A percentile compares a stretch with the other conserved stretches of the same genome.
These are phyloP conservation scores for Muscicapa comitata DNA, from an alignment of 2,797 vertebrate species.

Conservation along the genomic window DNA sequence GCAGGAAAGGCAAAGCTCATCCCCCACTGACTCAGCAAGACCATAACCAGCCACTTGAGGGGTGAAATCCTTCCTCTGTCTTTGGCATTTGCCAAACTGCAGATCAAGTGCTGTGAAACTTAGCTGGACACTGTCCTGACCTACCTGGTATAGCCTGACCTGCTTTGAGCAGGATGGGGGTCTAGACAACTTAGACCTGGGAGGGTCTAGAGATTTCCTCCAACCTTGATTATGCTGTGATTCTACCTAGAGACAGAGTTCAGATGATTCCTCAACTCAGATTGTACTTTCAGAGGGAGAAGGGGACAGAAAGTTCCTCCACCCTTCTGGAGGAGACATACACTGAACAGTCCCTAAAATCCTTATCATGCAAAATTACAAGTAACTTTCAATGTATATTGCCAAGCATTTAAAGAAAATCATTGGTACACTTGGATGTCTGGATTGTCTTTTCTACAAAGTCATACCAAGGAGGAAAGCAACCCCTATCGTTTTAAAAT, in stretches of 20 bases:
- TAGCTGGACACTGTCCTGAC: neutral
- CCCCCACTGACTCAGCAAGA: fast-evolving
- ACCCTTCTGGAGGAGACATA: neutral
- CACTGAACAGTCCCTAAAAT: neutral
- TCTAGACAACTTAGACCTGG: neutral
- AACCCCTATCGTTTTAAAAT: neutral
- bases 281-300: neutral
- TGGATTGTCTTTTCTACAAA: neutral
- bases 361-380: neutral
- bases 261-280: neutral
- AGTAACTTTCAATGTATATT: neutral
- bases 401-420: neutral
- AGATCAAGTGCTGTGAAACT: neutral
- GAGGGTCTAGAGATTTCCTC: neutral
- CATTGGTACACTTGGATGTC: neutral
- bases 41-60: neutral
- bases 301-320: neutral
- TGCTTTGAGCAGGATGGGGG: neutral
- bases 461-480: neutral
- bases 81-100: neutral
- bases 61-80: neutral
- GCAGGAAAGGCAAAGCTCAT: neutral
- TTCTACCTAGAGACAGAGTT: neutral
- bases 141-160: neutral
- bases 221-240: neutral